Conservation (phyloP, 30 jellyfish, hydroid and myxozoan genomes). For the Cassiopea andromeda region DNA sequence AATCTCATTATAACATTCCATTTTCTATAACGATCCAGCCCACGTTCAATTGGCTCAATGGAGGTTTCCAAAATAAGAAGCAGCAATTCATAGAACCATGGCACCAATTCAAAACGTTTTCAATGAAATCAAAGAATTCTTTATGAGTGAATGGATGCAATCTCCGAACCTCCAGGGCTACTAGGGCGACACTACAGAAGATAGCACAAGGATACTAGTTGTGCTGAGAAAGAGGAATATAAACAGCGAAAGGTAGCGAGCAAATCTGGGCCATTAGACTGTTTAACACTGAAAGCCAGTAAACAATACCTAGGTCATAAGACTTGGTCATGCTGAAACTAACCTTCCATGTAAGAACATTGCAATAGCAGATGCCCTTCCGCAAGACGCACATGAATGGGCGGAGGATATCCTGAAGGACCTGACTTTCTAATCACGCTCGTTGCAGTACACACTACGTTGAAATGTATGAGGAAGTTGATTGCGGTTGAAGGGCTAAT, state of each 20-base stretch:
- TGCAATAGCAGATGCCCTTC: not conserved
- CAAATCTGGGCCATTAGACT: too few species aligned
- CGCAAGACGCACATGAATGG: not conserved
- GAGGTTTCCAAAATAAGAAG: not conserved
- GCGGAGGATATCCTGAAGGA: not conserved
- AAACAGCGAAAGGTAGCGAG: too few species aligned
- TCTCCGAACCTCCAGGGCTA: not conserved
- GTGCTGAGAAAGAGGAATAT: too few species aligned
- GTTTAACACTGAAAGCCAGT: too few species aligned
- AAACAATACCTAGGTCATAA: too few species aligned
- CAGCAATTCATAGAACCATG: not conserved
- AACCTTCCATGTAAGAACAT: too few species aligned
- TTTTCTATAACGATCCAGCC: not conserved
- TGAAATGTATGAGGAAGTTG: not conserved
- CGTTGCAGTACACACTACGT: not conserved
- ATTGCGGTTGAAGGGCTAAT: not conserved
- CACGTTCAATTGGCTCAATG: not conserved
- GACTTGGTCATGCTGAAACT: too few species aligned
- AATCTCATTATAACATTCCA: not conserved
- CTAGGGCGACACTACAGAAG: not conserved
- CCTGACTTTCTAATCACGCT: not conserved
- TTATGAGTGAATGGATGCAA: not conserved
- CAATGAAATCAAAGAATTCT: not conserved
- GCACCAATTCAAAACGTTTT: not conserved
- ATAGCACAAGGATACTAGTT: not conserved